A percentile compares a stretch with the other conserved stretches of the same genome.
phyloP scores from a whole-genome alignment of 2,113 vertebrate genomes.

The Arenaria interpres region DNA sequence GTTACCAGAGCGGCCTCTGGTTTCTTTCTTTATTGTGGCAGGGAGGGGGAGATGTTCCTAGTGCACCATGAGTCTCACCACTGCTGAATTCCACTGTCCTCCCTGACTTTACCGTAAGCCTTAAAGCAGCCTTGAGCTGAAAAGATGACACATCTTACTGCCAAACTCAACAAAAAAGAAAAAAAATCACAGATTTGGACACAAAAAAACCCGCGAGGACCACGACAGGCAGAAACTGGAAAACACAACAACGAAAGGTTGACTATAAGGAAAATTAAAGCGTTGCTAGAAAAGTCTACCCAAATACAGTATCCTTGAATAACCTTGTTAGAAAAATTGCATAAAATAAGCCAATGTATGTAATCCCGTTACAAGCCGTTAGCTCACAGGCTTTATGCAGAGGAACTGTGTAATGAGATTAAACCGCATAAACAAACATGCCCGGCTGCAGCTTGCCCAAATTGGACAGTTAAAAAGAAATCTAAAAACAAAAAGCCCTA shows the following conservation, averaged over 20 bases:
- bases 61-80: not conserved
- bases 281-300: not conserved
- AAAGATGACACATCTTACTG: not conserved
- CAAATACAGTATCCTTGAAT: conserved; percentile 52
- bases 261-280: not conserved
- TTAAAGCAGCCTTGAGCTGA: not conserved
- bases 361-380: conserved; percentile 70
- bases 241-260: not conserved
- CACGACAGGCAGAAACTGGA: not conserved
- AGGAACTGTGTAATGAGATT: conserved; percentile 72
- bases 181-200: not conserved
- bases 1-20: not conserved
- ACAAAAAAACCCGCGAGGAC: not conserved
- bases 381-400: conserved; percentile 51
- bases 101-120: conserved; percentile 17
- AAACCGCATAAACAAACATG: conserved; percentile 37
- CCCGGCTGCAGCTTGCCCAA: not conserved
- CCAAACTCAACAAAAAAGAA: not conserved
- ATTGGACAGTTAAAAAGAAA: not conserved
- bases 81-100: conserved; percentile 38
- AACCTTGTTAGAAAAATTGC: conserved; percentile 60
- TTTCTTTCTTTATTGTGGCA: not conserved
- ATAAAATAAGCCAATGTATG: conserved; percentile 25
- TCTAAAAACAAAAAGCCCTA: conserved; percentile 44
- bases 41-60: not conserved